Conservation (phyloP, 2,888 invertebrate genomes). For the Cryptocheilus praepositus region DNA sequence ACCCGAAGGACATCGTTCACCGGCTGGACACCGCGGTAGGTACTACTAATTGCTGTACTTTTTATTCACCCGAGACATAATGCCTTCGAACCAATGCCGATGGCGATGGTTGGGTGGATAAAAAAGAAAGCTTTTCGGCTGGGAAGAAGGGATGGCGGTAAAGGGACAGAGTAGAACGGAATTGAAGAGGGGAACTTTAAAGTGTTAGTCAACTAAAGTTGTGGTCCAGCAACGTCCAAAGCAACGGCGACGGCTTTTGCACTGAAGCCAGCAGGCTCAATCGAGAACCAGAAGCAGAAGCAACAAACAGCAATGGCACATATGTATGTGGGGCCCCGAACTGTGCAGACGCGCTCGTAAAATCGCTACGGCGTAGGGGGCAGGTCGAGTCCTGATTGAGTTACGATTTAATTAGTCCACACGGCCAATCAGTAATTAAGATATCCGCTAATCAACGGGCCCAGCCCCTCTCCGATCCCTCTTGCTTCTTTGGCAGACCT, state of each 20-base stretch:
- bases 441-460: conserved; percentile 70
- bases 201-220: no score
- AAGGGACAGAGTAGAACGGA: conserved; percentile 1
- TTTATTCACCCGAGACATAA: conserved; percentile 50
- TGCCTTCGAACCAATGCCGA: conserved; percentile 22
- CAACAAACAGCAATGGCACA: no score
- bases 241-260: no score
- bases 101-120: not conserved
- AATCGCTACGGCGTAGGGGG: conserved; percentile 41
- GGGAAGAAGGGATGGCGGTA: not conserved
- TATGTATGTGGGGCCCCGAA: conserved; percentile 33
- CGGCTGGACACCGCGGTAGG: conserved; percentile 54
- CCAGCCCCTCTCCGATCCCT: conserved; percentile 36
- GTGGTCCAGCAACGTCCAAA: no score
- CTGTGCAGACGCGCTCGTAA: conserved; percentile 48
- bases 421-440: conserved; percentile 71
- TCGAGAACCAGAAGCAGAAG: no score
- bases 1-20: conserved; percentile 36
- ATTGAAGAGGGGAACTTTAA: no score
- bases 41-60: conserved; percentile 54
- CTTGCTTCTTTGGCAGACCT: conserved; percentile 21
- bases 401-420: conserved; percentile 72
- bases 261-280: no score
- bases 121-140: not conserved
- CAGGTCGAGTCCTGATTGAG: conserved; percentile 64